Base-by-base conservation (phyloP, 2,888 invertebrate species). In the Dryadula phaetusa region DNA sequence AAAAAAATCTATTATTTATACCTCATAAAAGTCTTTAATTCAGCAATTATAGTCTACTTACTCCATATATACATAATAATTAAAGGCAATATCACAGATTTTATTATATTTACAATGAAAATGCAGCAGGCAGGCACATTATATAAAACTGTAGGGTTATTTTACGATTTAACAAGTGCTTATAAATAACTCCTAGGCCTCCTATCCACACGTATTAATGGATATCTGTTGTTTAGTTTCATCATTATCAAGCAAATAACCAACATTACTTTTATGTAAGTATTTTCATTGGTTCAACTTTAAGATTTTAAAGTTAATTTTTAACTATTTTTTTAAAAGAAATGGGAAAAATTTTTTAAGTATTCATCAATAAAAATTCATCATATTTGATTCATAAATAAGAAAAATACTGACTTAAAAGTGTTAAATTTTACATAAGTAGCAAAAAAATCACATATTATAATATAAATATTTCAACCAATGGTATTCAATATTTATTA, bases 21-120 rank as follows among this genome's bases (percentile, higher is more conserved):
- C 18, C 16, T 16, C 4, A 52, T 52, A 16, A 2, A 52, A 16
- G 28, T 32, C 28, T 16, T 52, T 28, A 52, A 60, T 44, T 34
- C 28, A 44, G 12, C 2, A 37, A 56, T 60, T 44, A 28, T 32
- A 28, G 32, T 60, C 52, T n/a, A 16, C 28, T 32, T 32, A 52
- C 28, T 52, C 14, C 52, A 49, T 16, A 37, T 40, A 42, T 16
- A 25, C 37, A 58, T 25, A 42, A 40, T 42, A 42, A 42, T 52
- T 52, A 28, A 58, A 49, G 20, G 28, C 58, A 28, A 64, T 58
- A 47, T 37, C 25, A 18, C 7, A 60, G 20, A 12, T 40, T 64
- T 54, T 49, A 60, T 32, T 47, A 65, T 64, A 49, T 64, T 64
- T 58, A 58, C 64, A 64, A 58, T 60, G 64, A 46, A 56, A 54